Base-by-base conservation (phyloP, 1,140 invertebrate species). In the Euborellia annulipes region DNA sequence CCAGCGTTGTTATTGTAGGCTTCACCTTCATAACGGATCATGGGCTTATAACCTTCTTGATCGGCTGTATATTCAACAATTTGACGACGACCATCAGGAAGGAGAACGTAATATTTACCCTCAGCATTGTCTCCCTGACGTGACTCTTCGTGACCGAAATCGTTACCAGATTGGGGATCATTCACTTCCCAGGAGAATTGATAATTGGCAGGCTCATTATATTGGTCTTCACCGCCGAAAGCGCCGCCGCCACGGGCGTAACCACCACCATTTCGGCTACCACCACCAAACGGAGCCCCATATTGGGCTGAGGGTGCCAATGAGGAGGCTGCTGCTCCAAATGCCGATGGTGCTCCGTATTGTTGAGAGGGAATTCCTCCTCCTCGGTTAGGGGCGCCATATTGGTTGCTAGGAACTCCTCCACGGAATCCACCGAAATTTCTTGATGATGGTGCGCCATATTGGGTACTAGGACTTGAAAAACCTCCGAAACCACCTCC, bases 61-160 rank as follows among this genome's bases (percentile, higher is more conserved):
- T 84, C 83, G 2, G 82, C 84, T 60, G 81, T 76, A 62, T 88
- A 90, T 58, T 82, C 75, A 36, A 90, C 82, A 54, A 85, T 73
- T 67, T 87, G 85, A 61, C 78, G 82, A 59, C 83, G 76, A 56
- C 85, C 85, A 66, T 89, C 85, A 41, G 85, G 85, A 55, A 89
- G 70, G 30, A 86, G 65, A 53, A 88, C 85, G 65, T 85, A 79
- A 70, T 87, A 90, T 59, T 79, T 75, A 57, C 85, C 85, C 58
- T 74, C 77, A 43, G 84, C 77, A 22, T 73, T 67, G 60, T 86
- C 79, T 37, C 82, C 84, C 60, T 85, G 76, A 47, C 85, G 72
- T 56, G 73, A 75, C 66, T 89, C 85, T 55, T 73, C 75, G 65
- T 87, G 85, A 51, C 82, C 79, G 62, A 86, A 87, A 56, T 80